Evolutionary conservation across 2,888 invertebrate species (phyloP), one percentile per base, ranked within the genome.

Genomic region (Tenthredo scrophulariae): DNA sequence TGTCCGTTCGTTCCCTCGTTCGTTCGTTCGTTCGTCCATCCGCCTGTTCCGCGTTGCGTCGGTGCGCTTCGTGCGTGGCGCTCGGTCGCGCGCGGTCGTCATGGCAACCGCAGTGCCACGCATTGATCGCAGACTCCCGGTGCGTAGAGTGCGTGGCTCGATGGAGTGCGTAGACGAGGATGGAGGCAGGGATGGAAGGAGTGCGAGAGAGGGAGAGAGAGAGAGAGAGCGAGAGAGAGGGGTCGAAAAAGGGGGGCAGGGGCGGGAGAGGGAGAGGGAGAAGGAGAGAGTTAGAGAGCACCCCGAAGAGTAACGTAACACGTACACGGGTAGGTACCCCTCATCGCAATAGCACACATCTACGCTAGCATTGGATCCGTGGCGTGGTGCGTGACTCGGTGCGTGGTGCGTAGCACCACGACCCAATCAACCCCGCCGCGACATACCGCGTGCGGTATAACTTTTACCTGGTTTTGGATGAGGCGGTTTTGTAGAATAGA

Each of bases 61-160:
- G 87, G 84, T 87, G 86, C 87, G 87, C 88, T 88, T 86, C 87
- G 88, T 89, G 88, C 89, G 89, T 89, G 87, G 91, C 89, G 77
- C 54, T 77, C 77, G 29, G 50, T 86, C 87, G 88, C 88, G 88
- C 89, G 89, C 88, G 87, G 93, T 93, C 91, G 89, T 92, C 92
- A 93, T 93, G 91, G 89, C 91, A 89, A 93, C 93, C 89, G 88
- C 91, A 91, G 91, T 91, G 92, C 87, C 89, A 93, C 93, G 93
- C 93, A 93, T 93, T 91, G 93, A 93, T 93, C 93, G 93, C 92
- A 93, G 93, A 92, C 92, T 93, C 92, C 89, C 91, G 90, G 90
- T 92, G 91, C 91, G 92, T 92, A 90, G 90, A 90, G 91, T 83
- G 80, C 80, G 80, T 80, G 80, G 37, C 80, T 80, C 80, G 80